Conservation (phyloP, 2,797 vertebrate genomes). For the Cuniculus paca region DNA sequence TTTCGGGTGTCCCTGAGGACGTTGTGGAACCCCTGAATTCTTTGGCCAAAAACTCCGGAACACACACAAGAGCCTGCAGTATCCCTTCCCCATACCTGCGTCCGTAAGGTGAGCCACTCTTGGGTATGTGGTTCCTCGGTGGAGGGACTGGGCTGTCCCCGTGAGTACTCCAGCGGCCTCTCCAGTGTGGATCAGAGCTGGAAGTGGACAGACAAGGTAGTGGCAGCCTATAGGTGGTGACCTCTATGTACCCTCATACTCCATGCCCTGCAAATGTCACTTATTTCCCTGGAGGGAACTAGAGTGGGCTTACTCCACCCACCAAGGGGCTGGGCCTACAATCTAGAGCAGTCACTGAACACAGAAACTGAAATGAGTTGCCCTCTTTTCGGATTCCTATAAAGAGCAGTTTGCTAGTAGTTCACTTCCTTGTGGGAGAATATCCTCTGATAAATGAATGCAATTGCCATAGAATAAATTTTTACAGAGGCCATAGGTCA, state of each 20-base stretch:
- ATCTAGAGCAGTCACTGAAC: not conserved
- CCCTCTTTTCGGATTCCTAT: not conserved
- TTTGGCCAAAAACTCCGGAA: not conserved
- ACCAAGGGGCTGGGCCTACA: not conserved
- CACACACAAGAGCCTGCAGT: not conserved
- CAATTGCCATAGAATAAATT: constrained; percentile 23
- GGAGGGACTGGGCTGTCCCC: not conserved
- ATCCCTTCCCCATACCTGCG: not conserved
- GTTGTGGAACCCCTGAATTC: not conserved
- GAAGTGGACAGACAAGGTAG: not conserved
- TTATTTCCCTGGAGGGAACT: not conserved
- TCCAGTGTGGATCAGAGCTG: not conserved
- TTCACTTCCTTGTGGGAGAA: not conserved
- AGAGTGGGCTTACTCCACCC: not conserved
- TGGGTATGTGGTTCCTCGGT: too few species aligned
- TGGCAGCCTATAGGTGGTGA: not conserved
- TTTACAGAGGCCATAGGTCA: not conserved
- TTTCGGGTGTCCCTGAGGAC: not conserved
- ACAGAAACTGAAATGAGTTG: not conserved
- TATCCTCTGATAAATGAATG: constrained; percentile 18
- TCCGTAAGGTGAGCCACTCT: not conserved
- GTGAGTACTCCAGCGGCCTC: not conserved
- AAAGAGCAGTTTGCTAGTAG: constrained; percentile 33
- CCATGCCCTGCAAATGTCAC: not conserved
- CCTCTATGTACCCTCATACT: not conserved